A percentile compares a stretch with the other conserved stretches of the same genome.
phyloP scores from a whole-genome alignment of 2,888 invertebrate species.

The Himalopsyche kuldschensis region DNA sequence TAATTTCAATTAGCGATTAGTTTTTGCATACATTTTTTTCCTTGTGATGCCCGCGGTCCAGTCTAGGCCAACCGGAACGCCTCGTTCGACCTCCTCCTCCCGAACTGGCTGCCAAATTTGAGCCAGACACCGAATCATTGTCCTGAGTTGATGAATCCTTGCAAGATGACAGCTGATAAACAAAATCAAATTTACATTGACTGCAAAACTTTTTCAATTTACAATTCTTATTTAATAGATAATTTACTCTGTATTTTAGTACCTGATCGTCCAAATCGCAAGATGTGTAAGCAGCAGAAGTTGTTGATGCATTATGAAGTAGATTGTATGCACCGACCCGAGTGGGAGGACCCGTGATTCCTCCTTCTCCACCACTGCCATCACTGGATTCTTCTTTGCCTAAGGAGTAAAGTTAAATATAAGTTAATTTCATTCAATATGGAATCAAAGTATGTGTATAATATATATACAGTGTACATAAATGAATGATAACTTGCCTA shows the following conservation, averaged over 20 bases:
- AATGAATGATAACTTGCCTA: slow-evolving; percentile 37
- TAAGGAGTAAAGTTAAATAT: slow-evolving; percentile 18
- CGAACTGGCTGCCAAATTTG: slow-evolving; percentile 47
- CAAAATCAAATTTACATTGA: not conserved
- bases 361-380: slow-evolving; percentile 59
- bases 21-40: slow-evolving; percentile 43
- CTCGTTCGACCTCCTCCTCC: slow-evolving; percentile 47
- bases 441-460: not conserved
- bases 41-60: slow-evolving; percentile 49
- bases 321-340: slow-evolving; percentile 50
- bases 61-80: slow-evolving; percentile 50
- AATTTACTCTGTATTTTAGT: not conserved
- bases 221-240: not conserved
- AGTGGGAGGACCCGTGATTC: slow-evolving; percentile 48
- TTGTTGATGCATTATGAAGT: slow-evolving; percentile 51
- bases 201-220: not conserved
- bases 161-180: slow-evolving; percentile 33
- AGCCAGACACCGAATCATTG: slow-evolving; percentile 47
- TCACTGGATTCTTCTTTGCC: slow-evolving; percentile 62
- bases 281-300: slow-evolving; percentile 32
- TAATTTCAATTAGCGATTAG: not conserved
- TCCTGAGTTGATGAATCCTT: slow-evolving; percentile 51
- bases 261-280: slow-evolving; percentile 38
- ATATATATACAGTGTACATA: not conserved
- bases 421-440: not conserved